phyloP scores from a whole-genome alignment of 2,888 invertebrate species.

The Polydesmus complanatus region DNA sequence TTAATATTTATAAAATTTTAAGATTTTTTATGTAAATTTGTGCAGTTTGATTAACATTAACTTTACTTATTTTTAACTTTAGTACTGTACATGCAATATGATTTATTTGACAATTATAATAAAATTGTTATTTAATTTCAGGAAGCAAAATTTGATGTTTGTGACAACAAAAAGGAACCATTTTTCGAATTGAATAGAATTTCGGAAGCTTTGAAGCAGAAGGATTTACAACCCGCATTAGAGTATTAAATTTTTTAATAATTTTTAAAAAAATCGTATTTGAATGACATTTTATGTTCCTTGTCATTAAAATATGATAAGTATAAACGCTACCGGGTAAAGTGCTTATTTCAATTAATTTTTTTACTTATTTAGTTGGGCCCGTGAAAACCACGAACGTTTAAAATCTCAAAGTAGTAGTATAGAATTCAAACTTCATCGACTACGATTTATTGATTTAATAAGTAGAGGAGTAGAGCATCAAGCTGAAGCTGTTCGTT shows the following conservation, averaged over 20 bases:
- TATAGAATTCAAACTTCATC: slow-evolving; percentile 67
- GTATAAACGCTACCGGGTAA: too few species aligned
- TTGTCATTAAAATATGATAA: too few species aligned
- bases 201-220: slow-evolving; percentile 64
- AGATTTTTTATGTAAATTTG: too few species aligned
- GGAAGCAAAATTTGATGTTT: slow-evolving; percentile 54
- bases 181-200: slow-evolving; percentile 76
- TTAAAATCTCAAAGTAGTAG: slow-evolving; percentile 48
- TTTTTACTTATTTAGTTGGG: slow-evolving; percentile 46
- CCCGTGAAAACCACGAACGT: slow-evolving; percentile 54
- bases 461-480: slow-evolving; percentile 48
- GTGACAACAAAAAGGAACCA: slow-evolving; percentile 53
- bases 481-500: slow-evolving; percentile 70
- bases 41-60: too few species aligned
- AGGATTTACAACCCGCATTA: slow-evolving; percentile 68
- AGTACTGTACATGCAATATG: too few species aligned
- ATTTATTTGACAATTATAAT: not conserved
- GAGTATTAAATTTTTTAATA: slow-evolving; percentile 31
- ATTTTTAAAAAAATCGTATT: not conserved
- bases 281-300: not conserved
- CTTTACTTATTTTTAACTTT: too few species aligned
- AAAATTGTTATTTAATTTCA: slow-evolving; percentile 25
- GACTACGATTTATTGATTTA: slow-evolving; percentile 61
- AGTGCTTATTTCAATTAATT: not conserved
- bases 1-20: too few species aligned